A percentile compares a stretch with the other conserved stretches of the same genome.
Conservation (phyloP, 2,113 vertebrate genomes). For the Sinosuthora webbiana region DNA sequence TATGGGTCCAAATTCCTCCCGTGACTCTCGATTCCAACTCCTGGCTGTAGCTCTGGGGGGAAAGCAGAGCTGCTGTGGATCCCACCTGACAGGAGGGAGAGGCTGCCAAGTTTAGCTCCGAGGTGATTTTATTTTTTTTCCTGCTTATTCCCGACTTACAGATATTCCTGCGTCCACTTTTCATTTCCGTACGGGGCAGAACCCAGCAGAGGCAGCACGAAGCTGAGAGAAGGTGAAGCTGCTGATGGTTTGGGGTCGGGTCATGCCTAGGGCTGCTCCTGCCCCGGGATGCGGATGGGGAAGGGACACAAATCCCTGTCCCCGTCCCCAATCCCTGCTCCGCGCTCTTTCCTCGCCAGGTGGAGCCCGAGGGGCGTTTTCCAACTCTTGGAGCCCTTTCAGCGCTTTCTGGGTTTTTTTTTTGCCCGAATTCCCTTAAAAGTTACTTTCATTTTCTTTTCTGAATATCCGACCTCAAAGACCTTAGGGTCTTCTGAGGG, state of each 20-base stretch:
- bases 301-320: background rate
- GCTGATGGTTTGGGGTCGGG: background rate
- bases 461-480: background rate
- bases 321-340: background rate
- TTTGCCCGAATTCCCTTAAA: background rate
- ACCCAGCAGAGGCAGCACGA: rapidly evolving
- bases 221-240: background rate
- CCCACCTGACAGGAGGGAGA: background rate
- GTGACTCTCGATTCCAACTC: background rate
- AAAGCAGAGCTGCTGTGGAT: background rate
- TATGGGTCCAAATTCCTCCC: background rate
- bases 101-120: background rate
- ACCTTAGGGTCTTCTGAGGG: background rate
- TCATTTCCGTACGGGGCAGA: rapidly evolving
- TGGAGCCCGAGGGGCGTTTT: constrained; percentile 22
- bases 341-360: background rate
- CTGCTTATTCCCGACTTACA: background rate
- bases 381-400: rapidly evolving
- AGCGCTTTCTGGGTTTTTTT: background rate
- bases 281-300: no score
- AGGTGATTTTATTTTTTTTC: background rate
- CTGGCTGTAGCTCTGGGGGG: background rate
- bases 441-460: background rate
- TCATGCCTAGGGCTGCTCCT: background rate
- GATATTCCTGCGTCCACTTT: background rate